Percentiles rank a stretch among this genome's conserved stretches.
Conservation (phyloP, 1,140 invertebrate genomes). For the Elymnias hypermnestra region DNA sequence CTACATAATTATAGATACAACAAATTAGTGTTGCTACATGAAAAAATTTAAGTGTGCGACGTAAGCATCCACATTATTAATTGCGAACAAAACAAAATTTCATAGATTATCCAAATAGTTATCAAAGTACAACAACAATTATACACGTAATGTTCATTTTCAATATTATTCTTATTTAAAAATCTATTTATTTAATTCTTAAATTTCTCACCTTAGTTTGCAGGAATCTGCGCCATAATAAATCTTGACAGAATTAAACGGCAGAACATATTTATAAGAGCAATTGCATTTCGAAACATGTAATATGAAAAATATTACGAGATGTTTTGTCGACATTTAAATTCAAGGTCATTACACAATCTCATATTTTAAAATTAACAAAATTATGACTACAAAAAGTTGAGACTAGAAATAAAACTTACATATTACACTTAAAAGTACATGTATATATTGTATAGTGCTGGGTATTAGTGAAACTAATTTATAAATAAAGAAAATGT, state of each 20-base stretch:
- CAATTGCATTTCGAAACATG: too few species aligned
- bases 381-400: slow-evolving; percentile 56
- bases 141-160: slow-evolving; percentile 36
- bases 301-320: too few species aligned
- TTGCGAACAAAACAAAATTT: slow-evolving; percentile 19
- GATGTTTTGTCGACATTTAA: too few species aligned
- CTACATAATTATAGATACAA: slow-evolving; percentile 40
- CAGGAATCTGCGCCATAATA: too few species aligned
- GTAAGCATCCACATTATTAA: slow-evolving; percentile 43
- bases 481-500: too few species aligned
- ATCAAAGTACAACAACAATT: slow-evolving; percentile 43
- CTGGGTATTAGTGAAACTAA: slow-evolving; percentile 33
- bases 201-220: too few species aligned
- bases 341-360: too few species aligned
- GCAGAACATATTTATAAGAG: too few species aligned
- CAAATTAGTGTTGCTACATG: slow-evolving; percentile 50
- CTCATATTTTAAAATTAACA: slow-evolving; percentile 39
- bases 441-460: slow-evolving; percentile 36
- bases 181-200: not conserved
- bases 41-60: slow-evolving; percentile 61
- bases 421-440: slow-evolving; percentile 36
- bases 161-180: not conserved
- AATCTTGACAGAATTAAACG: too few species aligned
- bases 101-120: slow-evolving; percentile 22
- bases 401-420: slow-evolving; percentile 66